phyloP scores from a whole-genome alignment of 1,140 invertebrate species.

The Drosophila baimaii region DNA sequence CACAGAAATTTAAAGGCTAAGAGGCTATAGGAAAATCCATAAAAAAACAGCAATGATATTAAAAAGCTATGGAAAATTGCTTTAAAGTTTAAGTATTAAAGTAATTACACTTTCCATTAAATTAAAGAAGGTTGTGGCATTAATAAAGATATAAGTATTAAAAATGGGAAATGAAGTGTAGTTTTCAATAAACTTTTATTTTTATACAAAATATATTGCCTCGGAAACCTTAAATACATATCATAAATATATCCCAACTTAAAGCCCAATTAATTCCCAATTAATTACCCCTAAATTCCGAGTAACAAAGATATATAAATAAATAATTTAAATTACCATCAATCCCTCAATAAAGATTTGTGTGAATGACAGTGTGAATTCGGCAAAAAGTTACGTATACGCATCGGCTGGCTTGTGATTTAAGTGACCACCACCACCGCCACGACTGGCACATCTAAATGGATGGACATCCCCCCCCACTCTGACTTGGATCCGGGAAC shows the following conservation, averaged over 20 bases:
- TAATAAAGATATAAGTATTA: no score
- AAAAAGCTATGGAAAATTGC: not conserved
- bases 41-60: not conserved
- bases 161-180: no score
- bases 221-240: not conserved
- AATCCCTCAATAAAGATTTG: conserved; percentile 12
- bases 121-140: no score
- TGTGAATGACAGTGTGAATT: conserved; percentile 6
- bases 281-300: conserved; percentile 2
- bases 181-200: no score
- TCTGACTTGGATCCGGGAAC: conserved; percentile 13
- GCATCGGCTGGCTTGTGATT: conserved; percentile 21
- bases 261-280: not conserved
- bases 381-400: conserved; percentile 22
- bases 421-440: conserved; percentile 12
- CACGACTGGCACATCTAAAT: not conserved
- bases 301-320: conserved; percentile 1
- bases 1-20: not conserved
- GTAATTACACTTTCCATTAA: not conserved
- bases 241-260: not conserved
- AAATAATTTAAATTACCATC: conserved; percentile 15
- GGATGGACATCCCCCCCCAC: conserved; percentile 12
- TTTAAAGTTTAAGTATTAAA: not conserved
- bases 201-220: not conserved
- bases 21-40: not conserved